Conservation (phyloP, 30 jellyfish, hydroid and myxozoan genomes). For the Nemopilema nomurai region DNA sequence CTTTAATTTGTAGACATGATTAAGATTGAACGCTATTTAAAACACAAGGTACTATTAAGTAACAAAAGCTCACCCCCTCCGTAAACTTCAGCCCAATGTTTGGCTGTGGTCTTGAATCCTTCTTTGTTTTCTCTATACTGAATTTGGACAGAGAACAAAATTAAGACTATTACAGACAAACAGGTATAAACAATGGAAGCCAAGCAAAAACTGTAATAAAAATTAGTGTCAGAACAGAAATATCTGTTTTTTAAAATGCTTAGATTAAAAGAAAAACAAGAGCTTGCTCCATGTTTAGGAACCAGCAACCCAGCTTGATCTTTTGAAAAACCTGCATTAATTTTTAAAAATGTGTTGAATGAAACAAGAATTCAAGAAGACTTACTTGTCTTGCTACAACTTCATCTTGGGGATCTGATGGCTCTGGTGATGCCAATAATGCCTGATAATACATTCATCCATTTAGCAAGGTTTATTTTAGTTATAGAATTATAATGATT, state of each 20-base stretch:
- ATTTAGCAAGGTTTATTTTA: slow-evolving; percentile 6
- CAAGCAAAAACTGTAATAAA: too few species aligned
- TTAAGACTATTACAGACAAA: not conserved
- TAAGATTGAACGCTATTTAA: too few species aligned
- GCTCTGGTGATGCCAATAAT: slow-evolving; percentile 94
- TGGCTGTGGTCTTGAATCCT: slow-evolving; percentile 80
- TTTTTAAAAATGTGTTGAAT: not conserved
- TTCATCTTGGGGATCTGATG: slow-evolving; percentile 99
- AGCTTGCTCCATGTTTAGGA: too few species aligned
- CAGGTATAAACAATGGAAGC: not conserved
- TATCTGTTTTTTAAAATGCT: too few species aligned
- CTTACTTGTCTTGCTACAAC: slow-evolving; percentile 96
- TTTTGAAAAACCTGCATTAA: too few species aligned
- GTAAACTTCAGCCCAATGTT: slow-evolving; percentile 84
- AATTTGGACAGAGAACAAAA: not conserved
- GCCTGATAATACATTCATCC: slow-evolving; percentile 41
- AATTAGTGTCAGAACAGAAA: too few species aligned
- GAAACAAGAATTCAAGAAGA: not conserved
- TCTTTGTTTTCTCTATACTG: slow-evolving; percentile 66
- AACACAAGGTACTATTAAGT: not conserved
- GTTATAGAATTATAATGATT: too few species aligned
- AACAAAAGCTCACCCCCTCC: slow-evolving; percentile 69
- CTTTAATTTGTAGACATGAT: too few species aligned
- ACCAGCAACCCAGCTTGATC: too few species aligned
- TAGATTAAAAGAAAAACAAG: too few species aligned